Evolutionary conservation across 2,888 invertebrate genomes (phyloP), one percentile per base, ranked within the genome.

Genomic region (Volucella inflata): DNA sequence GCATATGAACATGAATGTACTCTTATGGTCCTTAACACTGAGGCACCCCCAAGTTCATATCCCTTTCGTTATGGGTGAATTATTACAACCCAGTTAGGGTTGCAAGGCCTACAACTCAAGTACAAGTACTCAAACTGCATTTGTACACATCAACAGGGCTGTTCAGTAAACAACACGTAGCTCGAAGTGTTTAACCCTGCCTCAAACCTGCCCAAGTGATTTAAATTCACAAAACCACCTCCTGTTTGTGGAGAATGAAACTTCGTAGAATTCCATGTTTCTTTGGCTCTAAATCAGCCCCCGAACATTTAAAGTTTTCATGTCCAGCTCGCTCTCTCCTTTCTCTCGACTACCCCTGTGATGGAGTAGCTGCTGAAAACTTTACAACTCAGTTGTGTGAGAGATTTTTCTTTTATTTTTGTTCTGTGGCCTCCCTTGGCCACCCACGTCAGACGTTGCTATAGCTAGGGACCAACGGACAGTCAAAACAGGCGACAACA

Each of bases 301-400:
- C 11, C 60, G 57, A 50, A 55, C 72, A 59, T 46, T 48, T 42
- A 79, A 75, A 70, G 64, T 79, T 70, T 14, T 48, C 70, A n/a
- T 42, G 72, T 62, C 74, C 78, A 21, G 48, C 30, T 1, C 6
- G 30, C 6, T 30, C 6, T 30, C 6, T 30, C 30, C 4, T 30
- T 30, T 30, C 30, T 30, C 30, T 30, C 6, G 6, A 30, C 30
- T 6, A 6, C 30, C 12, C 55, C 42, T 55, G 48, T 10, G 8
- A 30, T 4, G 62, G 17, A 48, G 30, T 70, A 46, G 77, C 59
- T 36, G 55, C 48, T 42, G 50, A 57, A 74, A 79, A 83, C 55
- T 78, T 65, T 59, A 78, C 83, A 68, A 68, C 79, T 78, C 30
- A 46, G 64, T 68, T 77, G 81, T 62, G 51, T 53, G 53, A 65